Percentiles rank a stretch among this genome's conserved stretches.
Evolutionary conservation across 2,797 vertebrate genomes (phyloP).

Genomic region (Pteropus rufus): DNA sequence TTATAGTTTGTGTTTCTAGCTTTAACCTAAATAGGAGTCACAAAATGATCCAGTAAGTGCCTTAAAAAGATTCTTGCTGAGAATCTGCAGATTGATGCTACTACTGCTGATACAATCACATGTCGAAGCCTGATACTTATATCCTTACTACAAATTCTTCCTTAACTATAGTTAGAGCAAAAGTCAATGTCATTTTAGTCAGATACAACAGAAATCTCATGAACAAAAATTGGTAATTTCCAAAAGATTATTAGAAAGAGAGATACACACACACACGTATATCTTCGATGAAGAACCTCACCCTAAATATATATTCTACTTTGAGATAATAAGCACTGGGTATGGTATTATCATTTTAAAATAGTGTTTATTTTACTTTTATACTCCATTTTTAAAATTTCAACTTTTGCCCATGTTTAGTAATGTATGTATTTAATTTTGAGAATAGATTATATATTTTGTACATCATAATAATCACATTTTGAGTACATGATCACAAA

Average conservation of each 20-base stretch:
- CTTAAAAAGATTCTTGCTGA: background rate
- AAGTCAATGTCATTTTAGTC: background rate
- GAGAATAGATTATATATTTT: background rate
- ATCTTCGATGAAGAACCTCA: background rate
- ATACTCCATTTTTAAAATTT: background rate
- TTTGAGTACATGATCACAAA: background rate
- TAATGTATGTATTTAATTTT: slow-evolving; percentile 13
- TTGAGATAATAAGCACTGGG: background rate
- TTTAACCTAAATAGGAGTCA: background rate
- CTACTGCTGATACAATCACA: background rate
- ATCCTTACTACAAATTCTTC: background rate
- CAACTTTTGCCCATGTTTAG: background rate
- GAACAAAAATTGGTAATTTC: background rate
- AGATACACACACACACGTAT: background rate
- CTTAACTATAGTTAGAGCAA: background rate
- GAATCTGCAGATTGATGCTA: background rate
- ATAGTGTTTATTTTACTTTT: background rate
- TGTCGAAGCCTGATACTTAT: background rate
- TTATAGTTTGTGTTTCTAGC: background rate
- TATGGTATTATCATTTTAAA: background rate
- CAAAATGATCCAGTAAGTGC: background rate
- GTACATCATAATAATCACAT: background rate
- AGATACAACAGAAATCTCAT: background rate
- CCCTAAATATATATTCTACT: background rate
- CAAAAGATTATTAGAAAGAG: background rate